Evolutionary conservation across 1,140 invertebrate species (phyloP), one percentile per base, ranked within the genome.

Genomic region (Magallana angulata): DNA sequence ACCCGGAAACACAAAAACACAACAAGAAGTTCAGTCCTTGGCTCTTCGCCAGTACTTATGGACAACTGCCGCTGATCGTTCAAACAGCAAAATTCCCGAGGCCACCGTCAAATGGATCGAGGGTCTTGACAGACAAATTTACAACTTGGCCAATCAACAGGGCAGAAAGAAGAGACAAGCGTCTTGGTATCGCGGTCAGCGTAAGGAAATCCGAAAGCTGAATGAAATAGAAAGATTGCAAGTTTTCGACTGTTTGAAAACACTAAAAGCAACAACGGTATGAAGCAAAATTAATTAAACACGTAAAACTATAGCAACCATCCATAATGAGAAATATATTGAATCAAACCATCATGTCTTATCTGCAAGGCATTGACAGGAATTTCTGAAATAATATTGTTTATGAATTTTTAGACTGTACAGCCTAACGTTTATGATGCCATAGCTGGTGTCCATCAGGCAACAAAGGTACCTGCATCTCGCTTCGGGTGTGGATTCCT

Each of bases 401-500:
- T 48, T 48, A 48, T 48, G 36, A 18, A 30, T 11, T 85, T 85
- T 58, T 60, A 85, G 84, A 68, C 68, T 68, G 14, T 68, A 68
- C 36, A 68, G n/a, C 62, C 84, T 12, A 85, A 62, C 8, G 56
- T 62, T 57, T 85, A 85, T 24, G 84, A 85, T 68, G 62, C 68
- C 12, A 57, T 85, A 68, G 84, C 84, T 16, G 68, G 68, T n/a
- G 57, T 85, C 18, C 84, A 85, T 57, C 24, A 68, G 36, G 84
- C 60, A 7, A 62, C 62, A 1, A 24, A 6, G n/a, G 68, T 64
- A 2, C 84, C 84, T 56, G 60, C 80, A 5, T 64, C 87, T 30
- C 87, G 80, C 14, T 58, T 76, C 1, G 87, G 87, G 18, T 83
- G 82, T 58, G 76, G 76, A 57, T 88, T 88, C 71, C 82, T 81